Percentiles rank a stretch among this genome's conserved stretches.
phyloP scores from a whole-genome alignment of 2,113 vertebrate genomes.

The Pachyramphus minor region DNA sequence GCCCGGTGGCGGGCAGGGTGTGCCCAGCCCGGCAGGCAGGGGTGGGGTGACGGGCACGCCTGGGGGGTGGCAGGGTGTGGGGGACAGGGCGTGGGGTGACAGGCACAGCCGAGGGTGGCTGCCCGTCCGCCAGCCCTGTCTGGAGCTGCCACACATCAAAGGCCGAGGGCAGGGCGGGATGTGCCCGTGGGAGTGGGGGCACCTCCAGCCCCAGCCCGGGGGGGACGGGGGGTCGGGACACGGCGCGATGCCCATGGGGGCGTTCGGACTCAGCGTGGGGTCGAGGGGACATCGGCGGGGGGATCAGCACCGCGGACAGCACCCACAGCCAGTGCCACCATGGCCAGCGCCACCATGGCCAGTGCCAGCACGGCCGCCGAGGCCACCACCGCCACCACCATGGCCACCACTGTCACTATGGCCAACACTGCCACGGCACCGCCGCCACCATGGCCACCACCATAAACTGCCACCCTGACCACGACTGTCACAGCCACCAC shows the following conservation, averaged over 20 bases:
- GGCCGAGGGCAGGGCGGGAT: neutral
- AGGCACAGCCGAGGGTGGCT: accelerated
- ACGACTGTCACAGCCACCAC: neutral
- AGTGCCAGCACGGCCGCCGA: neutral
- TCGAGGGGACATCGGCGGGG: no score
- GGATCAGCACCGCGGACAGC: neutral
- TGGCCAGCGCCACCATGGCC: neutral
- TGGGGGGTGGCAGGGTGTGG: neutral
- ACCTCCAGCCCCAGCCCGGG: accelerated
- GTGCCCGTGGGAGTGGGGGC: neutral
- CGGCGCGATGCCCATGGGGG: accelerated
- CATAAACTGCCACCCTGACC: accelerated
- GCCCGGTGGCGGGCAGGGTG: neutral
- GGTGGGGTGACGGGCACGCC: neutral
- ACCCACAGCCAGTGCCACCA: neutral
- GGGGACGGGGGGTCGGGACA: neutral
- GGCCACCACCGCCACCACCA: neutral
- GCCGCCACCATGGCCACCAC: accelerated
- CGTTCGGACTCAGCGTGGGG: accelerated
- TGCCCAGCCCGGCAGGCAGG: neutral
- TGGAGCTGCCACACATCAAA: neutral
- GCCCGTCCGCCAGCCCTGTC: neutral
- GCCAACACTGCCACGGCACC: no score
- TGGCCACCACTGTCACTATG: accelerated
- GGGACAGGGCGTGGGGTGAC: neutral